Evolutionary conservation across 2,888 invertebrate species (phyloP).

Genomic region (Ernsta delagoae): DNA sequence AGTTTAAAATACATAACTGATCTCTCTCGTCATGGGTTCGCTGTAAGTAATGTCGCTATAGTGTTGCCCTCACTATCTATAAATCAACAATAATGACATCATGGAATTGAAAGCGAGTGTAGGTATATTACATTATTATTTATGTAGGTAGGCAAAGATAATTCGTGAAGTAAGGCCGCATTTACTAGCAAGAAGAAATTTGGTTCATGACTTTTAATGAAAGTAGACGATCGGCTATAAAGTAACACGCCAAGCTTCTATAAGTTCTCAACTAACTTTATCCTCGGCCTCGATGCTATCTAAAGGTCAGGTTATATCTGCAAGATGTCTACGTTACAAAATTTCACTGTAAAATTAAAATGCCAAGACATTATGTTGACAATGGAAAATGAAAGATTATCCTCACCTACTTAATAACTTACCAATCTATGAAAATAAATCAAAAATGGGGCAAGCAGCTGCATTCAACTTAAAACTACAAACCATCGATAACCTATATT

Average conservation of each 20-base stretch:
- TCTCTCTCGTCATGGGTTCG: too few species aligned
- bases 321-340: neutral
- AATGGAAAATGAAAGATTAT: too few species aligned
- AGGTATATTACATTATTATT: neutral
- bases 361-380: neutral
- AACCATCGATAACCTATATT: too few species aligned
- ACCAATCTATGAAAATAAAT: too few species aligned
- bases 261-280: conserved; percentile 14
- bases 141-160: neutral
- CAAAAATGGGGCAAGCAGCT: too few species aligned
- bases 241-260: conserved; percentile 17
- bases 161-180: neutral
- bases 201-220: conserved; percentile 20
- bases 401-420: too few species aligned
- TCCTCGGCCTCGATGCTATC: conserved; percentile 3
- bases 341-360: neutral
- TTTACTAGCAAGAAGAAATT: conserved; percentile 7
- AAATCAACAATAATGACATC: neutral
- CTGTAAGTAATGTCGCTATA: too few species aligned
- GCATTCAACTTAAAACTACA: too few species aligned
- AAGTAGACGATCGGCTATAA: conserved; percentile 15
- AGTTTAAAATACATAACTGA: too few species aligned
- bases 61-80: neutral
- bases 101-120: too few species aligned
- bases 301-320: conserved; percentile 13